A percentile compares a stretch with the other conserved stretches of the same genome.
These are phyloP conservation scores for Pholis gunnellus DNA, from an alignment of 2,113 vertebrate species.

Conservation along the genomic window DNA sequence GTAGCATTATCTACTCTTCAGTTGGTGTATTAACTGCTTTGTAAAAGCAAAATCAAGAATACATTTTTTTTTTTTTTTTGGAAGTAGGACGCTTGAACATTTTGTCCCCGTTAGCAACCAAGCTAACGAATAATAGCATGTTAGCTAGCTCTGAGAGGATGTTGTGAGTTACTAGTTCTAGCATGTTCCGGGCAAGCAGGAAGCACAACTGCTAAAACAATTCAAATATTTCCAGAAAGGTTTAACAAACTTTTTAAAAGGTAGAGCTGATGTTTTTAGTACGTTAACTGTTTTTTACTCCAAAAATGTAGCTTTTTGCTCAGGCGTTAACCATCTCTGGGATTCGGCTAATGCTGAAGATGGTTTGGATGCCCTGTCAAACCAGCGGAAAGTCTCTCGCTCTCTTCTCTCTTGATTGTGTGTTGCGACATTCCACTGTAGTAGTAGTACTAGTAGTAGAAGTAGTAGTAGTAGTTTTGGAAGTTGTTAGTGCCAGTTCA, in stretches of 20 bases:
- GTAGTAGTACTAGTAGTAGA: constrained; percentile 44
- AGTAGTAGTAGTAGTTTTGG: constrained; percentile 60
- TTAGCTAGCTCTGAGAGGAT: not conserved
- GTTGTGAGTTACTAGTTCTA: no score
- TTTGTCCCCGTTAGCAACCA: not conserved
- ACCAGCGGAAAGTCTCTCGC: constrained; percentile 24
- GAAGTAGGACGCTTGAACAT: no score
- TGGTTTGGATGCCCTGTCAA: not conserved
- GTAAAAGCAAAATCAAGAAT: no score
- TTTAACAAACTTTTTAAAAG: not conserved
- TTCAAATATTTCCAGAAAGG: not conserved
- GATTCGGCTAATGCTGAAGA: not conserved
- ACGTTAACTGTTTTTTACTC: no score
- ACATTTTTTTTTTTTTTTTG: no score
- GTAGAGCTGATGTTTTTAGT: no score
- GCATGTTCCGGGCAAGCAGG: no score
- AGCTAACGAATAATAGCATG: not conserved
- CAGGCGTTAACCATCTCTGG: no score
- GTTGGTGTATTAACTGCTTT: not conserved
- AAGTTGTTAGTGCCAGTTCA: constrained; percentile 68
- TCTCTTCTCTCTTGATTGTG: constrained; percentile 49
- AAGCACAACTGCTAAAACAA: not conserved
- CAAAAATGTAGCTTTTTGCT: no score
- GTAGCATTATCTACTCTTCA: no score
- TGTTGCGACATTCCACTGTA: constrained; percentile 39